Evolutionary conservation across 2,888 invertebrate species (phyloP), one percentile per base, ranked within the genome.

Genomic region (Crocallis elinguaria): DNA sequence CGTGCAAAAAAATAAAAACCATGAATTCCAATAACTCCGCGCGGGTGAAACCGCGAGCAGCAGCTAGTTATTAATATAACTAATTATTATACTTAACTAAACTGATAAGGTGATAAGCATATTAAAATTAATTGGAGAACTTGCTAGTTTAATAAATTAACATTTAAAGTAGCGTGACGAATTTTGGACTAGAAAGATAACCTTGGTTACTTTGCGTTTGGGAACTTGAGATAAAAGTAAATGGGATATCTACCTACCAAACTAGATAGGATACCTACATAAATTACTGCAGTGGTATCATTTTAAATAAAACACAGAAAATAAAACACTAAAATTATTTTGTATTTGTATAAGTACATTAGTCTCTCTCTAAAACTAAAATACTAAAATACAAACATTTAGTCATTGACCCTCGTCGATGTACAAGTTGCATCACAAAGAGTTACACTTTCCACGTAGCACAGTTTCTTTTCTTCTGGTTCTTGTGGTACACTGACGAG

Each of bases 381-480:
- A 29, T 12, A 11, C 11, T n/a, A 12, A 29, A 11, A 29, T 29
- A n/a, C 27, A 27, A n/a, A n/a, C 9, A n/a, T 27, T 27, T n/a
- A 27, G 27, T 9, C 27, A 3, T 12, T 29, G 5, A 12, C 12
- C 12, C 11, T 6, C 9, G 12, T 29, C 29, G 29, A 12, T 29
- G n/a, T 12, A 43, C 14, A 43, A 14, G 30, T 1, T n/a, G 23
- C 21, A 12, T 16, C 21, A 38, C 25, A 43, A 35, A 39, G 7
- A 32, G 19, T 27, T 19, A 38, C 49, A 44, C 46, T 38, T 38
- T 36, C 30, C 25, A 52, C 54, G 11, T 27, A 43, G 21, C 37
- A 53, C 52, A 27, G 48, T 49, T 50, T 37, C 51, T 41, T 44
- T 42, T 35, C 23, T 55, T 39, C n/a, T 25, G 6, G n/a, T 36